Base-by-base conservation (phyloP, 2,113 vertebrate species). In the Caracal caracal region DNA sequence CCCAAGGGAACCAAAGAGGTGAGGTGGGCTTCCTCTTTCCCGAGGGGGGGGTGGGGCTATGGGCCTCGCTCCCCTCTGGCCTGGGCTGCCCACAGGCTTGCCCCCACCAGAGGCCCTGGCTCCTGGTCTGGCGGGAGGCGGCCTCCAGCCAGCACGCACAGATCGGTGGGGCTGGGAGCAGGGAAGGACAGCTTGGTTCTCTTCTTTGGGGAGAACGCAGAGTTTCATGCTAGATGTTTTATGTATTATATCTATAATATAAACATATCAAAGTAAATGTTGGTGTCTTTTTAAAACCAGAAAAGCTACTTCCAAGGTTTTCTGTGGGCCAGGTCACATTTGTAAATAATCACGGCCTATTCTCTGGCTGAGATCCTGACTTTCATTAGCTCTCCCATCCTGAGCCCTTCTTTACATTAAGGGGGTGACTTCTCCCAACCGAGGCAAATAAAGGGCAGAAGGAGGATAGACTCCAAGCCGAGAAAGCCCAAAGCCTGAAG, bases 271-370 rank as follows among this genome's bases (percentile, higher is more conserved):
- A 98, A 98, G 80, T 95, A 47, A 94, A 78, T 89, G 56, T 88
- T 16, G 95, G 92, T 98, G 97, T 97, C 75, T 97, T 94, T 96
- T 98, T 98, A 93, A 95, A 97, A 96, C n/a, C 51, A 91, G 85
- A 91, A 90, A 95, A 96, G 40, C 68, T 53, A 86, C 97, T 98
- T 98, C 87, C 97, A 93, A 90, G 92, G 94, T 97, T 96, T 98
- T 91, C 96, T 49, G 5, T 94, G 98, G 59, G 81, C 89, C 95
- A 96, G 97, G 98, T 98, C 98, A 96, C 49, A 65, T 95, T 98
- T 97, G 97, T 97, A 97, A 98, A 98, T 98, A 98, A 98, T 98
- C 97, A 97, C 86, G 56, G 98, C 96, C n/a, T 98, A 98, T 96
- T 96, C 94, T 97, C 66, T 96, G 96, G 75, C 93, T 6, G 89